These are phyloP conservation scores for Sycophila texana DNA, from an alignment of 2,888 invertebrate species.

Conservation along the genomic window DNA sequence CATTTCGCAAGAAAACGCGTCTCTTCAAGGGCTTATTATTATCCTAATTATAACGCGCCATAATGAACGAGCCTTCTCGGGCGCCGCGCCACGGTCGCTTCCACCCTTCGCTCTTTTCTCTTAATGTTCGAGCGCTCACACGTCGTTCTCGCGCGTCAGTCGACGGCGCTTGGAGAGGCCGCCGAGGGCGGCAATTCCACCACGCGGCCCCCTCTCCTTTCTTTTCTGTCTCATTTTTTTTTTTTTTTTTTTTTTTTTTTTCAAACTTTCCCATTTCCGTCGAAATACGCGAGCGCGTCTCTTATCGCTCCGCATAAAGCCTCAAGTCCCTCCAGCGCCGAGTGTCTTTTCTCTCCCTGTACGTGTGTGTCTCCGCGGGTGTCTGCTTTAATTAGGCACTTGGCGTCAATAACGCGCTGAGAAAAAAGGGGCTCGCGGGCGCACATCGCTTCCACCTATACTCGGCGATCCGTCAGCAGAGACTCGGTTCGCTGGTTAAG, in stretches of 20 bases:
- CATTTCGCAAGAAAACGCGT: slow-evolving; percentile 67
- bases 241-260: slow-evolving; percentile 64
- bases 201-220: slow-evolving; percentile 70
- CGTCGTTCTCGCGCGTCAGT: slow-evolving; percentile 48
- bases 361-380: slow-evolving; percentile 70
- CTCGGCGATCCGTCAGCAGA: slow-evolving; percentile 69
- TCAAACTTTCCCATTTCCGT: slow-evolving; percentile 62
- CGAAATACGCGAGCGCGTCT: slow-evolving; percentile 55
- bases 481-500: slow-evolving; percentile 74
- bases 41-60: slow-evolving; percentile 75
- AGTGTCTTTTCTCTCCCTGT: background rate
- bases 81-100: slow-evolving; percentile 53
- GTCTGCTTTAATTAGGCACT: slow-evolving; percentile 78
- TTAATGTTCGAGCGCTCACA: slow-evolving; percentile 43
- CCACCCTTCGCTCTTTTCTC: slow-evolving; percentile 61
- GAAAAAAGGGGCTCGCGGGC: slow-evolving; percentile 11
- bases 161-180: slow-evolving; percentile 69
- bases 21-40: slow-evolving; percentile 73
- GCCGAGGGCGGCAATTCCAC: slow-evolving; percentile 74
- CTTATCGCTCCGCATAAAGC: slow-evolving; percentile 58
- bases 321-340: slow-evolving; percentile 32
- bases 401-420: slow-evolving; percentile 55
- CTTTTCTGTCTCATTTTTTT: slow-evolving; percentile 64
- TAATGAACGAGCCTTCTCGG: slow-evolving; percentile 70
- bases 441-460: slow-evolving; percentile 64